These are phyloP conservation scores for Corella eumyota DNA, from an alignment of 23 tunicate genomes.

Conservation along the genomic window DNA sequence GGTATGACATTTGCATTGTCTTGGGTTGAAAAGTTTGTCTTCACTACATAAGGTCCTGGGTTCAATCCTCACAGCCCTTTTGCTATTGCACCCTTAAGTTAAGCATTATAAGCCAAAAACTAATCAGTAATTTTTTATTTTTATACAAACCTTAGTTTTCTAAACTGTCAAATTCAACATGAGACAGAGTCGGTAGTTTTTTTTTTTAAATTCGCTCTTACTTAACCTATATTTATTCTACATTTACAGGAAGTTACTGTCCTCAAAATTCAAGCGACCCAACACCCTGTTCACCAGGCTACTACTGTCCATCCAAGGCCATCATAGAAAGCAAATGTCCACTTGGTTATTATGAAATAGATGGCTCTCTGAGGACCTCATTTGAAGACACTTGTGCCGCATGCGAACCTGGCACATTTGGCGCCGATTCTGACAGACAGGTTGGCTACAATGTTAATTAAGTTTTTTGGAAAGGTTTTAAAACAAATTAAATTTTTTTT, in stretches of 20 bases:
- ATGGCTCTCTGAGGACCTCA: constrained; percentile 40
- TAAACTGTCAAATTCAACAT: no score
- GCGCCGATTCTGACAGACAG: constrained; percentile 51
- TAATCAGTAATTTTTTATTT: no score
- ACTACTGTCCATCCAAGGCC: constrained; percentile 50
- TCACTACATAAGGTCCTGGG: no score
- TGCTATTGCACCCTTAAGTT: no score
- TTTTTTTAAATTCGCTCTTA: no score
- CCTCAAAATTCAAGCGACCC: constrained; percentile 70
- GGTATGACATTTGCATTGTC: neutral
- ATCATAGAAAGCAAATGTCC: constrained; percentile 64
- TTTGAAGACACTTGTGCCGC: constrained; percentile 64
- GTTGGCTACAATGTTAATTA: constrained; percentile 12
- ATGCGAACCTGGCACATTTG: constrained; percentile 76
- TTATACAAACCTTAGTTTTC: no score
- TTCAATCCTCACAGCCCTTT: no score
- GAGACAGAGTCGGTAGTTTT: no score
- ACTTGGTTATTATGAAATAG: constrained; percentile 60
- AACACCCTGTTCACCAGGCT: constrained; percentile 57
- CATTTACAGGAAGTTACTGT: constrained; percentile 55
- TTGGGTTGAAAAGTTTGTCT: no score
- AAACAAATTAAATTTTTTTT: neutral
- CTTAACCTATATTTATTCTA: no score
- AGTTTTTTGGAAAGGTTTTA: neutral
- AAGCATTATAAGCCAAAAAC: no score